Evolutionary conservation across 2,888 invertebrate genomes (phyloP).

Genomic region (Synergus gifuensis): DNA sequence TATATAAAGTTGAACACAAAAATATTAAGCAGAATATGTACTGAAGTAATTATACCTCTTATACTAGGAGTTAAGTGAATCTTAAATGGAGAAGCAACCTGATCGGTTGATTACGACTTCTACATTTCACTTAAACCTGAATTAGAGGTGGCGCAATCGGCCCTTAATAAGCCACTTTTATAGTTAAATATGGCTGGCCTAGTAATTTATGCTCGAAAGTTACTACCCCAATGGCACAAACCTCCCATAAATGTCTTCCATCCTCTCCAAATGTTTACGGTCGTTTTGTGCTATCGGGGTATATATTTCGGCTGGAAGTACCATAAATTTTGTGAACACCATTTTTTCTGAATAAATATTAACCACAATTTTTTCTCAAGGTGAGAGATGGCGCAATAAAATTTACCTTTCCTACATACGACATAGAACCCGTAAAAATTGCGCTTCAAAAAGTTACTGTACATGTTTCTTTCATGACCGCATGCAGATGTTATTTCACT

Average conservation of each 20-base stretch:
- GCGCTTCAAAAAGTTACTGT: slow-evolving; percentile 6
- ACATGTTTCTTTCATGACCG: background rate
- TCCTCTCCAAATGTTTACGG: slow-evolving; percentile 40
- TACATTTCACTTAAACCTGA: slow-evolving; percentile 38
- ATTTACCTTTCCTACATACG: slow-evolving; percentile 15
- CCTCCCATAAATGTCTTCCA: slow-evolving; percentile 41
- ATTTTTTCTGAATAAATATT: slow-evolving; percentile 41
- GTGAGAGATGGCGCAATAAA: slow-evolving; percentile 35
- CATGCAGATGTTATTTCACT: slow-evolving; percentile 5
- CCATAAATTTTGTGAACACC: slow-evolving; percentile 37
- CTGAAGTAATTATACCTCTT: slow-evolving; percentile 15
- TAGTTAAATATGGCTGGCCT: slow-evolving; percentile 29
- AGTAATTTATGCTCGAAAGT: slow-evolving; percentile 39
- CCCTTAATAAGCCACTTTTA: slow-evolving; percentile 40
- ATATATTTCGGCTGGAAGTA: slow-evolving; percentile 41
- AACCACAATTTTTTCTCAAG: slow-evolving; percentile 36
- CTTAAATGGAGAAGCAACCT: background rate
- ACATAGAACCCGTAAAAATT: slow-evolving; percentile 18
- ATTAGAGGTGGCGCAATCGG: slow-evolving; percentile 37
- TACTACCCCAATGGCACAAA: slow-evolving; percentile 41
- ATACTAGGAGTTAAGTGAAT: slow-evolving; percentile 13
- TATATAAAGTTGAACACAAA: background rate
- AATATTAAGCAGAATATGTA: background rate
- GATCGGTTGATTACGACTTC: slow-evolving; percentile 38
- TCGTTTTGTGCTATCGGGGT: slow-evolving; percentile 40